Evolutionary conservation across 2,888 invertebrate species (phyloP), one percentile per base, ranked within the genome.

Genomic region (Netelia inedita): DNA sequence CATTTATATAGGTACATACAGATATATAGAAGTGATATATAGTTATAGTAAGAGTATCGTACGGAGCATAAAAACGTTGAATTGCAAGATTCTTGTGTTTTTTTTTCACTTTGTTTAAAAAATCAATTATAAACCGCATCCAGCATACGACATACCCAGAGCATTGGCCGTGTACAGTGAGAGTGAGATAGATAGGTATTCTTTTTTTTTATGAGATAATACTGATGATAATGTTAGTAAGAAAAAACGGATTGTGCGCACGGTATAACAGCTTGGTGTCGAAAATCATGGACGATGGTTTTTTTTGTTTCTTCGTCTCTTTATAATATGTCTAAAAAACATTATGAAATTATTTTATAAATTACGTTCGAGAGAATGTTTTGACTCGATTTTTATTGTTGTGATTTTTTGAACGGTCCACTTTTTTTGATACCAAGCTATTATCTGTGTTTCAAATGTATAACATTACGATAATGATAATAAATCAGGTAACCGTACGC

Each of bases 71-170:
- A 66, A 28, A 91, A 91, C 87, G 88, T 87, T 90, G 87, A 91
- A 89, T 91, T 87, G 76, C 81, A 90, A 90, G 88, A 88, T 91
- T 75, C 16, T 35, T 61, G 11, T 73, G 23, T 61, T 14, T 19
- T 53, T 19, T 14, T 19, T 10, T 50, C 23, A 10, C n/a, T 61
- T 19, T 14, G n/a, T 6, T 23, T 50, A 57, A 53, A 59, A 74
- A 90, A 89, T 90, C 75, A 89, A 90, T 89, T 89, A 89, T 90
- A 91, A 91, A 92, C 89, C 91, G 79, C 87, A 93, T 93, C 93
- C 93, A 93, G 93, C 93, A 93, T 93, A 93, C 93, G 92, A 93
- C 93, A 93, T 93, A 93, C 92, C 92, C 93, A 93, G 93, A 93
- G 93, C 93, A 93, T 93, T 92, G 90, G 91, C 91, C 90, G 92